Evolutionary conservation across 2,113 vertebrate genomes (phyloP), one percentile per base, ranked within the genome.

Genomic region (Gavia stellata): DNA sequence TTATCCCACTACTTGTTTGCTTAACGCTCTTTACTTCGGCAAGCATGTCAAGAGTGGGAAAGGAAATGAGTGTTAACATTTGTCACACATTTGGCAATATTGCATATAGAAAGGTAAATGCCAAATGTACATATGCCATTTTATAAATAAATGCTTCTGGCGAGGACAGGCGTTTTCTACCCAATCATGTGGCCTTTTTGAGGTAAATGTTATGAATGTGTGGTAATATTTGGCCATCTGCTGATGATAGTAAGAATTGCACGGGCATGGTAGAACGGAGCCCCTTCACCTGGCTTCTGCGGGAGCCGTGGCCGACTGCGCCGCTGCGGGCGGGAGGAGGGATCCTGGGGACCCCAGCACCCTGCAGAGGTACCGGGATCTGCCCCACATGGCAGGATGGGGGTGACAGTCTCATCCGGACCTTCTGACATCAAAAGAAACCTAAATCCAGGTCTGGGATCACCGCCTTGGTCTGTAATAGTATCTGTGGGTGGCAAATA

Each of bases 201-300:
- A 75, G 90, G 79, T 90, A 95, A 95, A 92, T 75, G 87, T 92
- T 91, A 91, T 68, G 66, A 40, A 97, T 97, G 67, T 92, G 89
- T 90, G 97, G 95, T 97, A 91, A 96, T 74, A 66, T 94, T 86
- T 91, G 97, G 97, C 97, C 97, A 97, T 97, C 97, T 97, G 96
- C 95, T 97, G 96, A 88, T 90, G 91, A 50, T 5, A 96, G 87
- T 42, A 74, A 94, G 96, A 95, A 97, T 12, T 97, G 95, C 97
- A 95, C 0, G 9, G 79, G 58, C 63, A 75, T 24, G 77, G 77
- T 36, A 29, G 71, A 44, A 36, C 3, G 5, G 50, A 73, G n/a
- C 31, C 58, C 66, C 62, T 45, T 17, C 40, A 2, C 5, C 31
- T 1, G 8, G 62, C 50, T 86, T 8, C 75, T 74, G 44, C 2